Evolutionary conservation across 1,140 invertebrate species (phyloP).

Genomic region (Palaemon carinicauda): DNA sequence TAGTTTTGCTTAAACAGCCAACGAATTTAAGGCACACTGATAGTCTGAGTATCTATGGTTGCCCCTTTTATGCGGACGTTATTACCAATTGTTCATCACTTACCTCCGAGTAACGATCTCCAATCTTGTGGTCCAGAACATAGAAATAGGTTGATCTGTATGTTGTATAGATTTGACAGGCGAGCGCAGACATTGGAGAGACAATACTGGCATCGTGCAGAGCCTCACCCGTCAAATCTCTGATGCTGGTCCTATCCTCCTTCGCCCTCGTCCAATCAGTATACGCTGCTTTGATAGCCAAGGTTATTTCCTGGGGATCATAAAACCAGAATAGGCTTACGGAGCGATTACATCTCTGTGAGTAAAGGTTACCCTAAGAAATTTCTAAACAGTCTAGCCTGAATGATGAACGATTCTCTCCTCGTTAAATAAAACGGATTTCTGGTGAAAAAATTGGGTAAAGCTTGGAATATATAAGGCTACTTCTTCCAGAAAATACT

Average conservation of each 20-base stretch:
- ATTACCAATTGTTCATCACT: conserved; percentile 58
- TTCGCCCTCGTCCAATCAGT: conserved; percentile 94
- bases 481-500: too few species aligned
- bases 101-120: conserved; percentile 88
- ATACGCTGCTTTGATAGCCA: conserved; percentile 88
- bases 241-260: conserved; percentile 91
- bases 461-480: too few species aligned
- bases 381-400: too few species aligned
- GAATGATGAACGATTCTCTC: too few species aligned
- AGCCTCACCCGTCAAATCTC: conserved; percentile 78
- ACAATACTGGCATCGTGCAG: conserved; percentile 76
- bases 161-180: conserved; percentile 74
- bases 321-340: background rate
- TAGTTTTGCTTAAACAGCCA: too few species aligned
- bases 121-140: conserved; percentile 90
- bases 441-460: too few species aligned
- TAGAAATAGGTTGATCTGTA: conserved; percentile 83
- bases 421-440: too few species aligned
- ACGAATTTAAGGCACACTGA: too few species aligned
- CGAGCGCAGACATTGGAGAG: conserved; percentile 83
- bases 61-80: too few species aligned
- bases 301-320: conserved; percentile 69
- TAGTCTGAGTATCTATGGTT: too few species aligned
- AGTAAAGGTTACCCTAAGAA: background rate
- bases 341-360: conserved; percentile 71